phyloP scores from a whole-genome alignment of 2,888 invertebrate species.

The Meta bourneti region DNA sequence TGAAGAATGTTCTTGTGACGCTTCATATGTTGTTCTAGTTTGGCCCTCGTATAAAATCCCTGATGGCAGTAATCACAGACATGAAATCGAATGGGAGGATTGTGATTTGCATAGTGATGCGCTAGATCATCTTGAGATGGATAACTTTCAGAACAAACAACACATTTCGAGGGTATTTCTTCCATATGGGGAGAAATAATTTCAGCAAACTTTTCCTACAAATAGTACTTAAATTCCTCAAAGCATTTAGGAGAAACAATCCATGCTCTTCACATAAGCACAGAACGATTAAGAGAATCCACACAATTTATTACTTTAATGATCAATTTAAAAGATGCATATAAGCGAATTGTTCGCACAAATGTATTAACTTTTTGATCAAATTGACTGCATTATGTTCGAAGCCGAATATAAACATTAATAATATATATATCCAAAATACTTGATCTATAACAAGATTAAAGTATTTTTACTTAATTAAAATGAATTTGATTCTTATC shows the following conservation, averaged over 20 bases:
- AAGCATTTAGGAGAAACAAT: not conserved
- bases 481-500: too few relatives aligned
- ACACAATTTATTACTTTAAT: too few relatives aligned
- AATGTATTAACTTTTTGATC: too few relatives aligned
- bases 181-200: not conserved
- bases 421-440: too few relatives aligned
- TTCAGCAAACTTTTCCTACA: not conserved
- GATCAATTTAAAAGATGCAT: too few relatives aligned
- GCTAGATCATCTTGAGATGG: not conserved
- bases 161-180: constrained; percentile 9
- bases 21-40: not conserved
- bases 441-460: too few relatives aligned
- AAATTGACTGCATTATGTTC: too few relatives aligned
- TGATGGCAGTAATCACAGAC: constrained; percentile 13
- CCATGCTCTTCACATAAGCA: too few relatives aligned
- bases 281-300: too few relatives aligned
- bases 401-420: too few relatives aligned
- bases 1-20: not conserved
- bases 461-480: too few relatives aligned
- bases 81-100: not conserved
- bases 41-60: not conserved
- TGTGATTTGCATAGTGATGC: constrained; percentile 22
- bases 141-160: constrained; percentile 10
- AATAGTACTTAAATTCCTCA: not conserved
- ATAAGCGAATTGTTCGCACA: too few relatives aligned